These are phyloP conservation scores for Hypomesus transpacificus DNA, from an alignment of 2,113 vertebrate species.

Conservation along the genomic window DNA sequence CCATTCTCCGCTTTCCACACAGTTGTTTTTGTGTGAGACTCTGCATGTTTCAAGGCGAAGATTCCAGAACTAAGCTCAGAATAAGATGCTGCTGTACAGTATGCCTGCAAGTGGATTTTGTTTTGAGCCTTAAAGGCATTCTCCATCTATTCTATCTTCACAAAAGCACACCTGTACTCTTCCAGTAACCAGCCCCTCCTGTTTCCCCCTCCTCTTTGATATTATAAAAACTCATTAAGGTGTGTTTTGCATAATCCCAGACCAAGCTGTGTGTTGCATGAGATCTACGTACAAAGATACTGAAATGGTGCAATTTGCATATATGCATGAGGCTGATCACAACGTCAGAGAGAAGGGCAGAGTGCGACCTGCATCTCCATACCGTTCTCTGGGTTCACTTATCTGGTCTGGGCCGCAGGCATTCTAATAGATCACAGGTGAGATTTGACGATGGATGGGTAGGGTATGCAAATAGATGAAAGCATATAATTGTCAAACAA, in stretches of 20 bases:
- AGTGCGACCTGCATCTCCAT: conserved; percentile 37
- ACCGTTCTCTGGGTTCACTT: conserved; percentile 24
- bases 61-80: no score
- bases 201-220: conserved; percentile 9
- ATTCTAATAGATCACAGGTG: background rate
- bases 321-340: conserved; percentile 44
- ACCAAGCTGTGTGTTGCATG: conserved; percentile 20
- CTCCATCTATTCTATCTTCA: background rate
- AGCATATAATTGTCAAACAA: no score
- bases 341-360: conserved; percentile 39
- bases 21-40: no score
- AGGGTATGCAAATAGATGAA: no score
- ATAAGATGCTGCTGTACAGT: no score
- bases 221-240: conserved; percentile 51
- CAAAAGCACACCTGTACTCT: background rate
- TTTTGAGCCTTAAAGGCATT: no score
- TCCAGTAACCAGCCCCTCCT: conserved; percentile 9
- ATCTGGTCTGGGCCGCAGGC: background rate
- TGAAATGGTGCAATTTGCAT: conserved; percentile 61
- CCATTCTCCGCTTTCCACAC: no score
- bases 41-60: no score
- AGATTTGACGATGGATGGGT: background rate
- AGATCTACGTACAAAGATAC: conserved; percentile 45
- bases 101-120: no score
- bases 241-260: conserved; percentile 34